Evolutionary conservation across 2,888 invertebrate genomes (phyloP).

Genomic region (Linnaemya tessellans): DNA sequence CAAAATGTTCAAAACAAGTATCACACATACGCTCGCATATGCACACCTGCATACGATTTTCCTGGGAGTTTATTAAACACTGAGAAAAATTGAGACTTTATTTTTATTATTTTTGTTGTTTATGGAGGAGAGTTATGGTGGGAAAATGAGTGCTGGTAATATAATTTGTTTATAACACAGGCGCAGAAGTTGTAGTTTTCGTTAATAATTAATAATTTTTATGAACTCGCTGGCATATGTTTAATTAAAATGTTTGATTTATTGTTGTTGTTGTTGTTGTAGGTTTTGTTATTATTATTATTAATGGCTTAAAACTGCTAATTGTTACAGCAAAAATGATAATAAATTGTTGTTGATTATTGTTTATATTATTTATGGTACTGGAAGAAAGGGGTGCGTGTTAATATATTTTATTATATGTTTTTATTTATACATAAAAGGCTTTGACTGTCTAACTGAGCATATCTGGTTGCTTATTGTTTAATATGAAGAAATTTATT

Average conservation of each 20-base stretch:
- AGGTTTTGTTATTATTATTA: constrained; percentile 34
- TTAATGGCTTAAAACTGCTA: constrained; percentile 56
- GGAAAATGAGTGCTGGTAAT: constrained; percentile 3
- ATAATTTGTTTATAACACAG: not conserved
- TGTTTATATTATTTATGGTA: constrained; percentile 12
- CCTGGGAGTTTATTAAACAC: not conserved
- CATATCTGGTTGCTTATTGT: not conserved
- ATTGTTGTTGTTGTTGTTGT: constrained; percentile 38
- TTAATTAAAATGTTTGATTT: not conserved
- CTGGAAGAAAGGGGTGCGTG: not conserved
- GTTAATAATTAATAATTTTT: not conserved
- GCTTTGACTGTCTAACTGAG: constrained; percentile 21
- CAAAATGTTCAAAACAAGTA: constrained; percentile 62
- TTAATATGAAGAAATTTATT: constrained; percentile 52
- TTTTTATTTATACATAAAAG: constrained; percentile 37
- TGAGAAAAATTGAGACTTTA: constrained; percentile 1
- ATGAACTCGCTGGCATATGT: not conserved
- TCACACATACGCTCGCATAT: not conserved
- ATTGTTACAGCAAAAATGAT: constrained; percentile 57
- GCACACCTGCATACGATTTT: constrained; percentile 13
- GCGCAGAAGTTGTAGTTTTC: constrained; percentile 29
- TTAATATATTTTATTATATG: not conserved
- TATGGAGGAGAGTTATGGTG: not conserved
- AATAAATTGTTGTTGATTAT: constrained; percentile 41
- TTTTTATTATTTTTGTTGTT: not conserved